Evolutionary conservation across 2,113 vertebrate species (phyloP).

Genomic region (Cryptoleucopteryx plumbea): DNA sequence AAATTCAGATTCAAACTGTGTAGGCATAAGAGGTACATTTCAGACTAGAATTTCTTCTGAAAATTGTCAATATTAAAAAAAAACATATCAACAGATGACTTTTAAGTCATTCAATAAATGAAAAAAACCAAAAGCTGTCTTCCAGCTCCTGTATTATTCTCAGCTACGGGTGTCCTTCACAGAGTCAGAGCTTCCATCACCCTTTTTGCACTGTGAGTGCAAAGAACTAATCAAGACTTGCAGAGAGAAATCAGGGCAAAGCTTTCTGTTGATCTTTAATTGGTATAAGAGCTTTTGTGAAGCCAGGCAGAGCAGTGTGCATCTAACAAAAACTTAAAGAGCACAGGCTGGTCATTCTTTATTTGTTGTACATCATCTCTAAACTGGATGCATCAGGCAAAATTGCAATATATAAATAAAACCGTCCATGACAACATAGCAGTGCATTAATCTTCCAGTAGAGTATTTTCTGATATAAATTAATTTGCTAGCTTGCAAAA

Average conservation of each 20-base stretch:
- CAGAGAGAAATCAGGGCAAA: not conserved
- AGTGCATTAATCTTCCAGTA: not conserved
- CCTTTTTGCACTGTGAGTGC: not conserved
- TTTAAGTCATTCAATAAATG: not conserved
- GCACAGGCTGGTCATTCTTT: not conserved
- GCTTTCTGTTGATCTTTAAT: not conserved
- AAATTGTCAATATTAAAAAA: not conserved
- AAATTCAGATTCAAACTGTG: not conserved
- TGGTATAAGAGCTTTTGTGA: not conserved
- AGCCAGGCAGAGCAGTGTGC: not conserved
- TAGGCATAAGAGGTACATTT: not conserved
- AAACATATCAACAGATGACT: not conserved
- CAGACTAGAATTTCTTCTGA: not conserved
- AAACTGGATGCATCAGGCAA: not conserved
- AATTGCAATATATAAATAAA: not conserved
- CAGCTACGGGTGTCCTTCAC: not conserved
- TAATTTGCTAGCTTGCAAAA: not conserved
- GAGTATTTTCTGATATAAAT: not conserved
- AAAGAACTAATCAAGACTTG: not conserved
- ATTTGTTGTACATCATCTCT: not conserved
- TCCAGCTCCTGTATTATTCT: not conserved
- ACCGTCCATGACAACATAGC: not conserved
- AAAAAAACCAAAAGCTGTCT: not conserved
- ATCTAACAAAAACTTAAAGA: not conserved
- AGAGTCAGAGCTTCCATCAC: not conserved